A percentile compares a stretch with the other conserved stretches of the same genome.
These are phyloP conservation scores for Mungos mungo DNA, from an alignment of 2,113 vertebrate species.

Conservation along the genomic window DNA sequence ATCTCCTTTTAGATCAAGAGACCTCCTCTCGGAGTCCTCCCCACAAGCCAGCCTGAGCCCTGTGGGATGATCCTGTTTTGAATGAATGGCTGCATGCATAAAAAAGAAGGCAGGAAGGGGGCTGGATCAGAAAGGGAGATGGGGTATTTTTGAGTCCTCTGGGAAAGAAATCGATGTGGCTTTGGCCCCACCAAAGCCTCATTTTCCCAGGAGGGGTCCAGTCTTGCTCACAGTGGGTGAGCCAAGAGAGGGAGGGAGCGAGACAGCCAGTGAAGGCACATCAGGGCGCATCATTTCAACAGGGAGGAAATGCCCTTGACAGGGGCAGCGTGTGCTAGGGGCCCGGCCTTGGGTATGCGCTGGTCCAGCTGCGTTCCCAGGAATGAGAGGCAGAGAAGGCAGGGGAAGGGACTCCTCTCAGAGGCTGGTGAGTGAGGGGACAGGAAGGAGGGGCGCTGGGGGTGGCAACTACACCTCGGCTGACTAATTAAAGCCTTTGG, in stretches of 20 bases:
- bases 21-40: neutral
- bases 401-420: neutral
- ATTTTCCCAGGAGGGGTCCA: neutral
- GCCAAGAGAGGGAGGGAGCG: neutral
- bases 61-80: neutral
- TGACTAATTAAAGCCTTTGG: slow-evolving; percentile 65
- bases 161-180: neutral
- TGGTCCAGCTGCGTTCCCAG: neutral
- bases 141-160: neutral
- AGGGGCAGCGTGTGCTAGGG: no score
- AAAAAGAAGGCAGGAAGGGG: neutral
- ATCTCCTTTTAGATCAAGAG: neutral
- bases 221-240: neutral
- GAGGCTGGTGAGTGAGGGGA: neutral
- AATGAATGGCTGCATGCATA: neutral
- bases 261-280: accelerated
- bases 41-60: neutral
- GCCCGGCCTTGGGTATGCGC: accelerated
- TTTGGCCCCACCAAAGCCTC: neutral
- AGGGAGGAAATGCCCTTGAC: neutral
- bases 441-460: neutral
- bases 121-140: neutral
- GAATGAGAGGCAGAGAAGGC: neutral
- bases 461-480: neutral
- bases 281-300: neutral